Evolutionary conservation across 2,888 invertebrate genomes (phyloP).

Genomic region (Diarsia mendica): DNA sequence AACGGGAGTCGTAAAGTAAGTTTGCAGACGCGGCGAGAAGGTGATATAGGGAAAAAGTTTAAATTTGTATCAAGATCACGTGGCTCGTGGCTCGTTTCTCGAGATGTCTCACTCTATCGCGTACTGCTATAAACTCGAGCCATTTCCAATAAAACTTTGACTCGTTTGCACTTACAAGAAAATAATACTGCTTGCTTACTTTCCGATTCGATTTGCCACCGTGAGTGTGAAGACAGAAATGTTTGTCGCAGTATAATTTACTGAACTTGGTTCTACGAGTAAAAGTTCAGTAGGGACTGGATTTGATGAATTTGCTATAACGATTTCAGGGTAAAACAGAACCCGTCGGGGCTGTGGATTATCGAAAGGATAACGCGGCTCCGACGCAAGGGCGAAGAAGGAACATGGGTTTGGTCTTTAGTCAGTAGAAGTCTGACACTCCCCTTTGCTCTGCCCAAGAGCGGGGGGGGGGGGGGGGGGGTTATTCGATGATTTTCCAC

Average conservation of each 20-base stretch:
- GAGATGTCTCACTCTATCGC: slow-evolving; percentile 61
- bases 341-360: too few relatives aligned
- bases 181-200: slow-evolving; percentile 62
- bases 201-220: slow-evolving; percentile 39
- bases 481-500: too few relatives aligned
- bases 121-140: slow-evolving; percentile 61
- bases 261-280: slow-evolving; percentile 7
- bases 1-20: slow-evolving; percentile 53
- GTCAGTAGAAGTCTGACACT: too few relatives aligned
- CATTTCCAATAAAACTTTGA: slow-evolving; percentile 63
- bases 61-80: slow-evolving; percentile 67
- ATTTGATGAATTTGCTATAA: not conserved
- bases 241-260: slow-evolving; percentile 23
- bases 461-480: too few relatives aligned
- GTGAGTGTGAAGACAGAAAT: slow-evolving; percentile 18
- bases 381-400: too few relatives aligned
- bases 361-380: too few relatives aligned
- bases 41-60: slow-evolving; percentile 62
- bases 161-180: slow-evolving; percentile 63
- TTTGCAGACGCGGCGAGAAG: slow-evolving; percentile 40
- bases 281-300: not conserved
- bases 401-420: too few relatives aligned
- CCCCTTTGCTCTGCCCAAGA: too few relatives aligned
- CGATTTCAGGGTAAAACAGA: not conserved
- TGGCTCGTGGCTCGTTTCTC: slow-evolving; percentile 38